These are phyloP conservation scores for Henricia sp. DNA, from an alignment of 53 echinoderm and acorn worm species.

Conservation along the genomic window DNA sequence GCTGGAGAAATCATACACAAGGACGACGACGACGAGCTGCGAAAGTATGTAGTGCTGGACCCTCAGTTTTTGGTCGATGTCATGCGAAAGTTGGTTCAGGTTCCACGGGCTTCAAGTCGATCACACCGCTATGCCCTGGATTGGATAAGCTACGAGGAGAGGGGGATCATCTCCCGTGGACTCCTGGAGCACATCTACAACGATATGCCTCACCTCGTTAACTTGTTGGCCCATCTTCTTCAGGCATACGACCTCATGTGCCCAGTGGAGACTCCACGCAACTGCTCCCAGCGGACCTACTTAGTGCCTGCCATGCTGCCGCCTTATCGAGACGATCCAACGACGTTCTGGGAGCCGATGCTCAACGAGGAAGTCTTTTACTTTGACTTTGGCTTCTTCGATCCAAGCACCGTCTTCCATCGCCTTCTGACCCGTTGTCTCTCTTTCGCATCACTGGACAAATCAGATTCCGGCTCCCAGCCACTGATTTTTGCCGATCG, in stretches of 20 bases:
- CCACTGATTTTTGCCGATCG: slow-evolving; percentile 36
- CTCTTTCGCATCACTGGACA: slow-evolving; percentile 14
- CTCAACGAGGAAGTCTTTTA: slow-evolving; percentile 18
- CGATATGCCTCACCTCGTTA: slow-evolving; percentile 5
- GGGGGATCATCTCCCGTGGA: background rate
- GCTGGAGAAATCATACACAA: slow-evolving; percentile 41
- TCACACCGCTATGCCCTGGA: slow-evolving; percentile 30
- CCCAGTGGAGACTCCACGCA: background rate
- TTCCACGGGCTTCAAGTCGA: background rate
- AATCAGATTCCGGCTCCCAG: background rate
- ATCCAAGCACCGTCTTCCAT: slow-evolving; percentile 39
- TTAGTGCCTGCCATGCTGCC: slow-evolving; percentile 34
- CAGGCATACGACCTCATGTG: slow-evolving; percentile 41
- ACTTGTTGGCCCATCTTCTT: background rate
- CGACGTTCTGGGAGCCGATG: background rate
- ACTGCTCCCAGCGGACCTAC: background rate
- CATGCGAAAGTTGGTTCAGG: background rate
- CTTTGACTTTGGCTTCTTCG: slow-evolving; percentile 43
- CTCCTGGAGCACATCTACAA: slow-evolving; percentile 17
- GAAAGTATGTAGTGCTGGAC: slow-evolving; percentile 26
- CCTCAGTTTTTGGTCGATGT: slow-evolving; percentile 50
- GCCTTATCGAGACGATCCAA: slow-evolving; percentile 6
- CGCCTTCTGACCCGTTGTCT: slow-evolving; percentile 40
- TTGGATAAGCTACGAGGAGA: slow-evolving; percentile 14
- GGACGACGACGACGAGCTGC: slow-evolving; percentile 16